phyloP scores from a whole-genome alignment of 2,888 invertebrate species.

The Myathropa florea region DNA sequence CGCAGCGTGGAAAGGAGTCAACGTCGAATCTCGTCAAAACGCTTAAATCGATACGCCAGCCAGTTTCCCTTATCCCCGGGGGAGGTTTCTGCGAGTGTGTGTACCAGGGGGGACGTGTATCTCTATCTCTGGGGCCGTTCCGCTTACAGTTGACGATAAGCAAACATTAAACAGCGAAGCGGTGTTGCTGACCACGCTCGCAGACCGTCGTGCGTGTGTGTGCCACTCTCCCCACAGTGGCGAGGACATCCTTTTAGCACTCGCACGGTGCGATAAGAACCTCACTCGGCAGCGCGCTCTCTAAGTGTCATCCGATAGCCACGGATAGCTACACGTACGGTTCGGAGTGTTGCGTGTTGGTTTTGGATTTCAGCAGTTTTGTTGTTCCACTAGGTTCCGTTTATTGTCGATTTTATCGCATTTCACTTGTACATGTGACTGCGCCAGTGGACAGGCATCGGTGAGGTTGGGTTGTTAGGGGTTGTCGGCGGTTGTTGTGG shows the following conservation, averaged over 20 bases:
- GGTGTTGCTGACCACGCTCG: conserved; percentile 42
- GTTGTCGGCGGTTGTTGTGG: too few relatives aligned
- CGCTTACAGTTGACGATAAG: conserved; percentile 41
- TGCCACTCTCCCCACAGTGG: neutral
- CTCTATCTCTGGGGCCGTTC: neutral
- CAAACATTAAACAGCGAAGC: conserved; percentile 49
- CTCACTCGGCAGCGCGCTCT: conserved; percentile 11
- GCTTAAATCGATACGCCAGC: conserved; percentile 52
- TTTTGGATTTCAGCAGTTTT: conserved; percentile 46
- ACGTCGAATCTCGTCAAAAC: conserved; percentile 38
- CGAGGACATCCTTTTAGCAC: conserved; percentile 55
- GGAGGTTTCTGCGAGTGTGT: neutral
- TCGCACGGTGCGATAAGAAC: conserved; percentile 26
- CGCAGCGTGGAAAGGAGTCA: conserved; percentile 50
- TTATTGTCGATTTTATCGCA: conserved; percentile 50
- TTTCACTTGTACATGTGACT: conserved; percentile 17
- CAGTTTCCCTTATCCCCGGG: neutral
- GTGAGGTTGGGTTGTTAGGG: neutral
- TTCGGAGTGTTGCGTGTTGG: conserved; percentile 36
- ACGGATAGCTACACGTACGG: neutral
- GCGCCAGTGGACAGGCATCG: neutral
- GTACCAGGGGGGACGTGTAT: neutral
- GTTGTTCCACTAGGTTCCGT: conserved; percentile 8
- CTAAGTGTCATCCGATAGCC: conserved; percentile 42
- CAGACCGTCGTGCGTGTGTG: neutral